Percentiles rank a stretch among this genome's conserved stretches.
These are phyloP conservation scores for Heliconius aoede DNA, from an alignment of 2,888 invertebrate species.

Conservation along the genomic window DNA sequence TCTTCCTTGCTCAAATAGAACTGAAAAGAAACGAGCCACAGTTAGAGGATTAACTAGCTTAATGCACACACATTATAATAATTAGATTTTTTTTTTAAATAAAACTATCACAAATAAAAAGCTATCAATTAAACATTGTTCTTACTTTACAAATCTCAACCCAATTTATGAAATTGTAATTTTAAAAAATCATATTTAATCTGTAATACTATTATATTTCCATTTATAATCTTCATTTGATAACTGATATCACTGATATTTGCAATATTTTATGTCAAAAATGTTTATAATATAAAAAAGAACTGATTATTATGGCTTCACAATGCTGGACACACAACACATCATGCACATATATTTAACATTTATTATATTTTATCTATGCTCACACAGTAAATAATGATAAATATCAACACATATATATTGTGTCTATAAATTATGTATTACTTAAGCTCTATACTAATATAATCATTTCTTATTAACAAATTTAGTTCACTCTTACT, in stretches of 20 bases:
- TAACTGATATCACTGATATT: neutral
- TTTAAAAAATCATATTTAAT: neutral
- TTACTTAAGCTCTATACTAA: neutral
- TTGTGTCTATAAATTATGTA: neutral
- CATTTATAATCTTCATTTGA: neutral
- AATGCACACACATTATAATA: constrained; percentile 40
- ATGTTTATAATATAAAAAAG: neutral
- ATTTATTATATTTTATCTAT: constrained; percentile 10
- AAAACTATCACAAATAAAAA: neutral
- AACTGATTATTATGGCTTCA: neutral
- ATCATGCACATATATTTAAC: constrained; percentile 29
- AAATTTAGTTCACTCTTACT: neutral
- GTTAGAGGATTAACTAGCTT: constrained; percentile 57
- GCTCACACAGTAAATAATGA: constrained; percentile 1
- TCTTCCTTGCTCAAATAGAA: constrained; percentile 73
- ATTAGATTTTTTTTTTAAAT: constrained; percentile 13
- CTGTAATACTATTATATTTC: neutral
- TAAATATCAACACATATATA: neutral
- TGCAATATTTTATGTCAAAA: neutral
- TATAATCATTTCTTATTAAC: neutral
- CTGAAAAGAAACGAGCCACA: constrained; percentile 71
- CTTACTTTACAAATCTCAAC: neutral
- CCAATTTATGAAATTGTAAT: neutral
- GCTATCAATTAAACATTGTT: neutral
- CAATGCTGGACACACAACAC: constrained; percentile 29